phyloP scores from a whole-genome alignment of 2,888 invertebrate genomes.

The Drosophila ustulata region DNA sequence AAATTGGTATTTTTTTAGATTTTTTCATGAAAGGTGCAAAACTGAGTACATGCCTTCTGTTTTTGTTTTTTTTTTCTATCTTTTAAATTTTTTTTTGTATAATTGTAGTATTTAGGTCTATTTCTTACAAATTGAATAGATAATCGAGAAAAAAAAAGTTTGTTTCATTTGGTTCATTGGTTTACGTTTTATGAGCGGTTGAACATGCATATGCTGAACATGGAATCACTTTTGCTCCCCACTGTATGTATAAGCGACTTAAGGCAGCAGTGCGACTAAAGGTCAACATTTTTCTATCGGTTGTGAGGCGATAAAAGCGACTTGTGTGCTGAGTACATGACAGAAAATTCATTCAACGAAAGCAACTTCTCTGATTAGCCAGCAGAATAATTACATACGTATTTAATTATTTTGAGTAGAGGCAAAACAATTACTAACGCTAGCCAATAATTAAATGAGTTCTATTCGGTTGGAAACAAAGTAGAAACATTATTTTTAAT shows the following conservation, averaged over 20 bases:
- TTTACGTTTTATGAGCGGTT: too few relatives aligned
- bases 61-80: too few relatives aligned
- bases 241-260: conserved; percentile 7
- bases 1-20: too few relatives aligned
- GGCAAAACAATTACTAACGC: neutral
- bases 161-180: too few relatives aligned
- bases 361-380: conserved; percentile 3
- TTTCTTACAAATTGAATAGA: too few relatives aligned
- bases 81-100: too few relatives aligned
- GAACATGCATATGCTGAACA: too few relatives aligned
- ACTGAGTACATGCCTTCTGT: too few relatives aligned
- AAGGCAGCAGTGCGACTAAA: conserved; percentile 56
- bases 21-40: too few relatives aligned
- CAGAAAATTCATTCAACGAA: conserved; percentile 8
- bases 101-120: too few relatives aligned
- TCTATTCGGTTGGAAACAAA: conserved; percentile 27
- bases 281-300: conserved; percentile 60
- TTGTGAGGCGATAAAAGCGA: conserved; percentile 61
- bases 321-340: conserved; percentile 30
- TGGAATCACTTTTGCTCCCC: too few relatives aligned
- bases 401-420: neutral
- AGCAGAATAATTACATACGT: conserved; percentile 5
- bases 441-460: conserved; percentile 8
- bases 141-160: too few relatives aligned
- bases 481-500: conserved; percentile 6